Evolutionary conservation across 1,140 invertebrate genomes (phyloP), one percentile per base, ranked within the genome.

Genomic region (Zaprionus gabonicus): DNA sequence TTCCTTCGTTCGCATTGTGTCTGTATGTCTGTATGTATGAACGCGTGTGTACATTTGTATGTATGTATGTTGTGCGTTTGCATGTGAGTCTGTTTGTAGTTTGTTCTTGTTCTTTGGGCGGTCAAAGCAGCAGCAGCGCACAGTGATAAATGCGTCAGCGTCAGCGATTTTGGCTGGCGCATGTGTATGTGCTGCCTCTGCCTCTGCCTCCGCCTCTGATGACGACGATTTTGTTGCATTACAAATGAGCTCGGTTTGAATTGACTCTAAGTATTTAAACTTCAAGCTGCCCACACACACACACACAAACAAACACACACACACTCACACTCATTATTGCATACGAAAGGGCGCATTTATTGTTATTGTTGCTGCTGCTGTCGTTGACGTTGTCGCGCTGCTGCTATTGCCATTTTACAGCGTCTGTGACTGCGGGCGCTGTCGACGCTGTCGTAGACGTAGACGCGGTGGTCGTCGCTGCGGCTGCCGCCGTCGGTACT

Each of bases 71-170:
- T 46, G 41, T 9, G 1, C n/a, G 38, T 41, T 41, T 41, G 51
- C 49, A 25, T 53, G 51, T 57, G 55, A 6, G 55, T 13, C 15
- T 58, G 56, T 38, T 38, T 60, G 58, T 28, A 58, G 15, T 51
- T 57, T 71, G 60, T 53, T 70, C 27, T 71, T 64, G 41, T 53
- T 59, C 41, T 62, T 71, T 76, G 70, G 69, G 28, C 56, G 46
- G 51, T 49, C 75, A 77, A 76, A 77, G 71, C 63, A 77, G 70
- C 57, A 17, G 70, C 57, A 17, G 70, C 63, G 7, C 6, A 51
- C 59, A 58, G 71, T 77, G 75, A 77, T 77, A 77, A 74, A 77
- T 77, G 71, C 75, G 74, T 76, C 74, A 76, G 69, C 73, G 59
- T 75, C 57, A 79, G 75, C 59, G 49, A 68, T 75, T 81, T 85